These are phyloP conservation scores for Falco columbarius DNA, from an alignment of 2,797 vertebrate genomes.

Conservation along the genomic window DNA sequence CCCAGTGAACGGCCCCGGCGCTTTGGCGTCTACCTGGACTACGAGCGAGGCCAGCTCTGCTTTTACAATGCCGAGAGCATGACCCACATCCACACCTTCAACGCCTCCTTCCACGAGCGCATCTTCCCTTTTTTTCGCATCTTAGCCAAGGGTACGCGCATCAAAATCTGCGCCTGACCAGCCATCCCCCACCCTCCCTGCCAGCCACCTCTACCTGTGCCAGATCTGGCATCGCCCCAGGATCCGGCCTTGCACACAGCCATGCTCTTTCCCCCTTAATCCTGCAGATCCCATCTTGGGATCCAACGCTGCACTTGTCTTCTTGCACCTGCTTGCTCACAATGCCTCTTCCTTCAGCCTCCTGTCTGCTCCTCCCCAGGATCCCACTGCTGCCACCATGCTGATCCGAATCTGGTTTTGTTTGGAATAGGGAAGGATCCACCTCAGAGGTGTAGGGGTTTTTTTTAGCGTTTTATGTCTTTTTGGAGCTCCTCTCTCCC, in stretches of 20 bases:
- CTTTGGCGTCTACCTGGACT: conserved; percentile 78
- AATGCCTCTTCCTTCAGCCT: not conserved
- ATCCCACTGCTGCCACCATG: not conserved
- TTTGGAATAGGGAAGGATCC: not conserved
- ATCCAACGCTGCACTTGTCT: not conserved
- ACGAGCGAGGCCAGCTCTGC: conserved; percentile 74
- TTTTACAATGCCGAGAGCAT: conserved; percentile 80
- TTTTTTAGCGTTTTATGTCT: too few species aligned
- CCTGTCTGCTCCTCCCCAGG: not conserved
- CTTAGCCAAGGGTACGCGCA: conserved; percentile 75
- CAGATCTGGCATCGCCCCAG: not conserved
- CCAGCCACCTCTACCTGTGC: not conserved
- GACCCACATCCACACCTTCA: conserved; percentile 80
- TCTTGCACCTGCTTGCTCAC: not conserved
- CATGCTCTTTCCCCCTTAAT: not conserved
- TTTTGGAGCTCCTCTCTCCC: not conserved
- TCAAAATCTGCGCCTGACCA: conserved; percentile 73
- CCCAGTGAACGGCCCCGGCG: conserved; percentile 68
- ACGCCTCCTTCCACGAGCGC: conserved; percentile 73
- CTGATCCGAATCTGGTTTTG: not conserved
- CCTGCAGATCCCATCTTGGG: not conserved
- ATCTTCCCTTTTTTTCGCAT: conserved; percentile 78
- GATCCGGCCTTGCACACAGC: not conserved
- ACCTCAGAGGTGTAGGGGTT: not conserved
- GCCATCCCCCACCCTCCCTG: too few species aligned